Conservation (phyloP, 2,888 invertebrate species). For the Mycalesis mineus region DNA sequence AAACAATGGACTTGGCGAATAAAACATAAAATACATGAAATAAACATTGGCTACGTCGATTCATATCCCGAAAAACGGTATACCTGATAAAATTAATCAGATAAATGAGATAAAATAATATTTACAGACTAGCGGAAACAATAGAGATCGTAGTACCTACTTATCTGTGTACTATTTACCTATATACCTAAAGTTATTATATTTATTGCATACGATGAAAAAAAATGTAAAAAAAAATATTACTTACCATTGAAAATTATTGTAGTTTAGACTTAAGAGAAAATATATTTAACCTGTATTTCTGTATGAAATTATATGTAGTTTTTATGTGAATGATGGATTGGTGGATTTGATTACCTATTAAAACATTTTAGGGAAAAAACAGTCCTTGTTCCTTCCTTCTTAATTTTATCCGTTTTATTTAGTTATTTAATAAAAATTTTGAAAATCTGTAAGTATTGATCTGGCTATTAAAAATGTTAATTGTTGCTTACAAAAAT, state of each 20-base stretch:
- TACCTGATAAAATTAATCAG: slow-evolving; percentile 67
- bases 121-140: slow-evolving; percentile 59
- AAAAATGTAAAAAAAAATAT: slow-evolving; percentile 70
- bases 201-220: slow-evolving; percentile 70
- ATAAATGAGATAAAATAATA: slow-evolving; percentile 46
- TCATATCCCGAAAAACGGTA: slow-evolving; percentile 70
- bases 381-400: slow-evolving; percentile 41
- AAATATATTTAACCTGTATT: slow-evolving; percentile 78
- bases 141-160: slow-evolving; percentile 44
- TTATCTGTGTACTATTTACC: slow-evolving; percentile 59
- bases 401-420: slow-evolving; percentile 8
- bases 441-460: no score
- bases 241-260: slow-evolving; percentile 62
- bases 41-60: slow-evolving; percentile 39
- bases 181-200: slow-evolving; percentile 62
- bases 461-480: no score
- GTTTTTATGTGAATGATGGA: slow-evolving; percentile 76
- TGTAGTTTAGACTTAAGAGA: slow-evolving; percentile 72
- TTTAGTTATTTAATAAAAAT: no score
- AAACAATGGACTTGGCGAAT: slow-evolving; percentile 7
- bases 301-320: slow-evolving; percentile 79
- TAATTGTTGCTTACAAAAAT: no score
- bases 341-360: slow-evolving; percentile 66
- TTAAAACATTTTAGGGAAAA: slow-evolving; percentile 68
- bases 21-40: slow-evolving; percentile 12